Evolutionary conservation across 1,140 invertebrate species (phyloP), one percentile per base, ranked within the genome.

Genomic region (Apolygus lucorum): DNA sequence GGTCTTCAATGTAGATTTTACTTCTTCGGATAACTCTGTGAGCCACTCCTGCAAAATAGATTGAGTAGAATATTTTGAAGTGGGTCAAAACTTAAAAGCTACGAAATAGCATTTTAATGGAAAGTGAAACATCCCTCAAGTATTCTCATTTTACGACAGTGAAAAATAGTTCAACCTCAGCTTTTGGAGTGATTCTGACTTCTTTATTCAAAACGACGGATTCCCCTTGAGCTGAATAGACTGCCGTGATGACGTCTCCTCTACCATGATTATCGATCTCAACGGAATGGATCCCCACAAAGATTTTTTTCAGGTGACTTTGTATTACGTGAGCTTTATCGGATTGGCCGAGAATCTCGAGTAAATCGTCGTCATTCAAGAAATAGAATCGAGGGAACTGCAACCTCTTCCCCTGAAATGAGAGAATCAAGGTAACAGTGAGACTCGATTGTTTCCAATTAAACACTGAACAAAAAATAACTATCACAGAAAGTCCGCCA

Each of bases 311-410:
- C 73, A 99, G 81, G 79, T 98, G 95, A 0, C 88, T 84, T 78
- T 97, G 92, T 76, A 98, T 90, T 0, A 97, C 89, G 66, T 86
- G 85, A 64, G 89, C 89, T 75, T 93, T 93, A 0, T 90, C 92
- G 0, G 90, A 89, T 79, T 95, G 92, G 0, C 93, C 93, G 0
- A 96, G 81, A 66, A 99, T 86, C 81, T 98, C 95, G 28, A 99
- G 79, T 42, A 99, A 81, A 82, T 99, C 96, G 77, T 98, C 96
- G 77, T 99, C 96, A 73, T 94, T 95, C 72, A 99, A 84, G 76
- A 99, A 99, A 76, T 97, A 97, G 74, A 99, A 91, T 74, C 96
- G 83, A 1, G 97, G 95, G 82, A 99, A 99, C 29, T 87, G 84
- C 0, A 89, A 87, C 70, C 97, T 83, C 80, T 98, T 99, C 74